phyloP scores from a whole-genome alignment of 2,797 vertebrate genomes.

The Poecilia wingei region DNA sequence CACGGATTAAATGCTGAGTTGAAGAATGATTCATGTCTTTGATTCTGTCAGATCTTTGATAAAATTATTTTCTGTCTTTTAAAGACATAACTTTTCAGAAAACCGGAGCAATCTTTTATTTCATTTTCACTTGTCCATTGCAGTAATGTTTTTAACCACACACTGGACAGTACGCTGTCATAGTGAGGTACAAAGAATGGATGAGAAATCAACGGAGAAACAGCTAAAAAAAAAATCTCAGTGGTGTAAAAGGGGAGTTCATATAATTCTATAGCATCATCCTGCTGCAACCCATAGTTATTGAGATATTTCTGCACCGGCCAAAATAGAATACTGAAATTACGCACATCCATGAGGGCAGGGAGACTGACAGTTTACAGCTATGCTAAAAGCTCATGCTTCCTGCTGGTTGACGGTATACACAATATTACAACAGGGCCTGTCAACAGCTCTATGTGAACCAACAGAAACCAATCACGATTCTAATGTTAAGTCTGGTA shows the following conservation, averaged over 20 bases:
- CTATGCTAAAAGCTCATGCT: constrained; percentile 28
- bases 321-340: neutral
- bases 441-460: constrained; percentile 55
- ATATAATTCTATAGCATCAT: neutral
- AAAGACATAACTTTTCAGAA: neutral
- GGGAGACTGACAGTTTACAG: constrained; percentile 21
- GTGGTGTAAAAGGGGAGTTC: neutral
- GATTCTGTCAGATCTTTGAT: neutral
- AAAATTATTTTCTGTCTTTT: neutral
- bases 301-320: neutral
- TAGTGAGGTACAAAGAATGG: neutral
- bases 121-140: neutral
- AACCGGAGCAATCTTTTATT: too few species aligned
- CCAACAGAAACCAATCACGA: constrained; percentile 53
- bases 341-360: constrained; percentile 6
- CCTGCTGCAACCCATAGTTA: neutral
- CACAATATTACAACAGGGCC: constrained; percentile 46
- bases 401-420: constrained; percentile 50
- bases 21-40: neutral
- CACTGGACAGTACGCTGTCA: neutral
- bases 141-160: neutral
- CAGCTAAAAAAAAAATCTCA: neutral
- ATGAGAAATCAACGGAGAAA: neutral
- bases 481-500: constrained; percentile 36
- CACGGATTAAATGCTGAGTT: neutral